phyloP scores from a whole-genome alignment of 2,113 vertebrate species.

The Macheiramphus alcinus region DNA sequence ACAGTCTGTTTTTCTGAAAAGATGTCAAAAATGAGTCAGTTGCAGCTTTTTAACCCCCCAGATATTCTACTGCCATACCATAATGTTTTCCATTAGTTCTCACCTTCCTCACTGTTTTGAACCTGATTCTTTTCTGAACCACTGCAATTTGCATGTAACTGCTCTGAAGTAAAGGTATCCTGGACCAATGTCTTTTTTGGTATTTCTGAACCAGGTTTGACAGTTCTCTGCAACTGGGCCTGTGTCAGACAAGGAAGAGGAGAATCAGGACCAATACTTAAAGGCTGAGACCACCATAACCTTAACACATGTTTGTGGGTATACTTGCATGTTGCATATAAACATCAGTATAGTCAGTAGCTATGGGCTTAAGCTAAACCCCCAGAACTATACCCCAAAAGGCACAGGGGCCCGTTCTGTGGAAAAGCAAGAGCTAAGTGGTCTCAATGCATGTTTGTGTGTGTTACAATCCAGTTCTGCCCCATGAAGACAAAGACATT shows the following conservation, averaged over 20 bases:
- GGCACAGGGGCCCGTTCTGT: background rate
- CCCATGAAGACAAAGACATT: background rate
- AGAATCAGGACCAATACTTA: background rate
- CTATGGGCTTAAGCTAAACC: background rate
- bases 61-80: background rate
- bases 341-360: background rate
- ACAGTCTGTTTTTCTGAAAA: background rate
- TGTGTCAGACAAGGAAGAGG: background rate
- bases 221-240: background rate
- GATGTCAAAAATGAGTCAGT: background rate
- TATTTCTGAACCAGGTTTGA: background rate
- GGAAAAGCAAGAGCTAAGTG: background rate
- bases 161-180: background rate
- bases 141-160: background rate
- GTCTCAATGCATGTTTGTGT: background rate
- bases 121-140: background rate
- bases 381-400: background rate
- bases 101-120: background rate
- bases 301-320: background rate
- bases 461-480: background rate
- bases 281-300: background rate
- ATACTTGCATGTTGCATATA: background rate
- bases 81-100: background rate
- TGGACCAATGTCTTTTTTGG: background rate
- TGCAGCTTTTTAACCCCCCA: background rate